Percentiles rank a stretch among this genome's conserved stretches.
phyloP scores from a whole-genome alignment of 1,140 invertebrate genomes.

The Physella acuta region DNA sequence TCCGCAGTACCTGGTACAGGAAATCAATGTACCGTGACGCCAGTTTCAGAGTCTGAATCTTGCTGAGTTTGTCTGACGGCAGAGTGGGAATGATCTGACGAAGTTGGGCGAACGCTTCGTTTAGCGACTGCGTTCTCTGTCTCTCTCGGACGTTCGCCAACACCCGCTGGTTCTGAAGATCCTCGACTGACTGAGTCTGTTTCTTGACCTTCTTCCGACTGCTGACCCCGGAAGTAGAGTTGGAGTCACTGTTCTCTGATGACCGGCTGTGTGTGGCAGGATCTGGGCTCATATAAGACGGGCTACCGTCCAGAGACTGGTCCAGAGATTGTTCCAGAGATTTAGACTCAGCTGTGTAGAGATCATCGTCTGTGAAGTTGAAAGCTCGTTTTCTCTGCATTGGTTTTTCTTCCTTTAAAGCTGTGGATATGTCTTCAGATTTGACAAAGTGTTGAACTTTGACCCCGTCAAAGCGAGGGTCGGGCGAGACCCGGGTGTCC shows the following conservation, averaged over 20 bases:
- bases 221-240: background rate
- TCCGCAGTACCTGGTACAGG: constrained; percentile 77
- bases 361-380: too few relatives aligned
- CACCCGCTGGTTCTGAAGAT: constrained; percentile 72
- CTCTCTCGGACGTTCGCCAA: constrained; percentile 95
- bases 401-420: too few relatives aligned
- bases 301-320: too few relatives aligned
- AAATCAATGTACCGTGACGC: constrained; percentile 76
- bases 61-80: constrained; percentile 96
- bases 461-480: too few relatives aligned
- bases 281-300: too few relatives aligned
- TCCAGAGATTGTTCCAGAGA: too few relatives aligned
- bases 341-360: too few relatives aligned
- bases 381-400: too few relatives aligned
- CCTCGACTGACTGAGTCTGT: constrained; percentile 48
- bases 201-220: constrained; percentile 38
- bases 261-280: background rate
- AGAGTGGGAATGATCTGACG: constrained; percentile 94
- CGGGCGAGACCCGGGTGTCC: too few relatives aligned
- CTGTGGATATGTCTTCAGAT: too few relatives aligned
- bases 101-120: constrained; percentile 91
- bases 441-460: too few relatives aligned
- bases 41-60: constrained; percentile 95
- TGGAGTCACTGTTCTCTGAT: background rate
- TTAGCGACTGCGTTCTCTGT: constrained; percentile 94